Evolutionary conservation across 2,888 invertebrate species (phyloP), one percentile per base, ranked within the genome.

Genomic region (Camponotus fellah): DNA sequence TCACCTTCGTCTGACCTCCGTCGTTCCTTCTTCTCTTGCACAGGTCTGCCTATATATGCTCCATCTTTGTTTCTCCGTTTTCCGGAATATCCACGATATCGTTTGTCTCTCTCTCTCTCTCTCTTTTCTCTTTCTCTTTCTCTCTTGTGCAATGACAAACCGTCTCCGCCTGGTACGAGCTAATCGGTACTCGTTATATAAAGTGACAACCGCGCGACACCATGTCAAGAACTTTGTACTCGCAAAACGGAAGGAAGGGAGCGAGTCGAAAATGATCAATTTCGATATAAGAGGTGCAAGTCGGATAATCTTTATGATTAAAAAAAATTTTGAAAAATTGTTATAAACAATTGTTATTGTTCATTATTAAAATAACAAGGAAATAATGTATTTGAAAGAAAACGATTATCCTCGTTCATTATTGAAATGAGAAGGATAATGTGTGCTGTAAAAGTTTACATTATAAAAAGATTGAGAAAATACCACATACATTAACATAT

Each of bases 111-210:
- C 32, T 12, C 21, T 58, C 26, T 43, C 12, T 40, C n/a, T 21
- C 21, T 12, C 46, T 58, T 2, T 2, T 64, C 66, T 34, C 64
- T 56, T 43, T 76, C 80, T 82, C 81, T 82, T 75, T 72, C 82
- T 85, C 79, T 79, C 66, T 53, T 32, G 86, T 86, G 82, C 84
- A 86, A 87, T 83, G 86, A 86, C 86, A 86, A 62, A 81, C 87
- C 89, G 87, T 90, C 90, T 90, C 89, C 83, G 90, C 90, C 90
- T 91, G 92, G 91, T 92, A 92, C 92, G 88, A 88, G 86, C 90
- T 92, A 91, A 92, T 92, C 91, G 85, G 88, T 86, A 86, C 90
- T 91, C 87, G 91, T 92, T 92, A 92, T 92, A 92, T 91, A 92
- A 92, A 89, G 85, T 82, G 82, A 83, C 80, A 75, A 83, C 84